Base-by-base conservation (phyloP, 92 coral and sea anemone genomes). In the Palythoa grandiflora region DNA sequence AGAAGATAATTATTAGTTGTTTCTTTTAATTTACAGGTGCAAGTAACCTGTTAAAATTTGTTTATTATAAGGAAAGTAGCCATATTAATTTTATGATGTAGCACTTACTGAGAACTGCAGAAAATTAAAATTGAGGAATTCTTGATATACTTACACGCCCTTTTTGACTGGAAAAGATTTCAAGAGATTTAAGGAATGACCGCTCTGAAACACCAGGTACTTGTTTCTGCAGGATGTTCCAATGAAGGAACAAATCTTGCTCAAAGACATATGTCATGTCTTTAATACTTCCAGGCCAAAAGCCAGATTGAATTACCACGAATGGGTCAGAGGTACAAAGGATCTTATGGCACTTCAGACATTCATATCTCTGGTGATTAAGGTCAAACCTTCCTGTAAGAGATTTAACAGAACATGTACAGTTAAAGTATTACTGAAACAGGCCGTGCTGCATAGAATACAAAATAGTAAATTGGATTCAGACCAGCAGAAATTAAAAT, bases 231-330 rank as follows among this genome's bases (percentile, higher is more conserved):
- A 93, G 21, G 59, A 90, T 85, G 55, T 93, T 89, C 93, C 95
- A 91, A 77, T 88, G 68, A 21, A 50, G 52, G 37, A 93, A 88
- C 36, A 91, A 40, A 12, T 91, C 92, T 84, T 85, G 91, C 19
- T 91, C 90, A 84, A 93, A 93, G 47, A 84, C 90, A 79, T 93
- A 88, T 28, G 74, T 79, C 48, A 80, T 66, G 70, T 91, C 86
- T 38, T 74, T 47, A 38, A 85, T 76, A 61, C 93, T 93, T 66
- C 96, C 93, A 51, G 96, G 96, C 96, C 93, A 93, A 79, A 88
- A 85, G 37, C 96, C 93, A 16, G 83, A 77, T 78, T 90, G 93
- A 14, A 77, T 44, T 6, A 90, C 50, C 17, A 90, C 89, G 16
- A 77, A 50, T 83, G 91, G 91, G 79, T 87, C 50, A 21, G 93